Evolutionary conservation across 2,113 vertebrate genomes (phyloP).

Genomic region (Nerophis ophidion): DNA sequence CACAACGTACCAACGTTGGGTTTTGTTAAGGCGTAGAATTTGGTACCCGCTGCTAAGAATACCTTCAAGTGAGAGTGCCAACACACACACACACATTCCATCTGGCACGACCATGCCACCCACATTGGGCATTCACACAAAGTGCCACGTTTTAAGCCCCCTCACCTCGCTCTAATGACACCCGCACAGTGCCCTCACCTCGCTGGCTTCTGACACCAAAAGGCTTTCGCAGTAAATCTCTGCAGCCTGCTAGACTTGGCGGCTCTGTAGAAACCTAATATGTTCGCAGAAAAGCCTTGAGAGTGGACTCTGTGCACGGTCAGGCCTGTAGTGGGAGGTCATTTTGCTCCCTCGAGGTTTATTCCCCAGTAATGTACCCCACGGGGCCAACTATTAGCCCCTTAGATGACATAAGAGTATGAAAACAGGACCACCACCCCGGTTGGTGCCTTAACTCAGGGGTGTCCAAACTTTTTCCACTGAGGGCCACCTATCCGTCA

Average conservation of each 20-base stretch:
- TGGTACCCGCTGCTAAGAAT: no score
- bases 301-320: conserved; percentile 25
- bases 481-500: no score
- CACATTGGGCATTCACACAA: conserved; percentile 53
- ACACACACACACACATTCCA: no score
- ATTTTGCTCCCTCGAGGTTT: not conserved
- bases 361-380: not conserved
- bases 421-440: not conserved
- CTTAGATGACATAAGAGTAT: not conserved
- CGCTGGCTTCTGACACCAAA: conserved; percentile 62
- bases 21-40: no score
- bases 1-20: no score
- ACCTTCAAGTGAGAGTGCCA: no score
- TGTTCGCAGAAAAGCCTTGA: conserved; percentile 46
- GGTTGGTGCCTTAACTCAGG: not conserved
- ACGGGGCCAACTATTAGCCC: not conserved
- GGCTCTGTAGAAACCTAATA: conserved; percentile 57
- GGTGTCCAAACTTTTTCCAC: no score
- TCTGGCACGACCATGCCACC: conserved; percentile 26
- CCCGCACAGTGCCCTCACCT: conserved; percentile 46
- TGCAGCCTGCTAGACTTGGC: conserved; percentile 51
- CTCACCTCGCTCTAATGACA: conserved; percentile 60
- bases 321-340: not conserved
- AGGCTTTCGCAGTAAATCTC: conserved; percentile 65
- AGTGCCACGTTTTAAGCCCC: conserved; percentile 54